A percentile compares a stretch with the other conserved stretches of the same genome.
phyloP scores from a whole-genome alignment of 2,113 vertebrate genomes.

The Lepisosteus oculatus region DNA sequence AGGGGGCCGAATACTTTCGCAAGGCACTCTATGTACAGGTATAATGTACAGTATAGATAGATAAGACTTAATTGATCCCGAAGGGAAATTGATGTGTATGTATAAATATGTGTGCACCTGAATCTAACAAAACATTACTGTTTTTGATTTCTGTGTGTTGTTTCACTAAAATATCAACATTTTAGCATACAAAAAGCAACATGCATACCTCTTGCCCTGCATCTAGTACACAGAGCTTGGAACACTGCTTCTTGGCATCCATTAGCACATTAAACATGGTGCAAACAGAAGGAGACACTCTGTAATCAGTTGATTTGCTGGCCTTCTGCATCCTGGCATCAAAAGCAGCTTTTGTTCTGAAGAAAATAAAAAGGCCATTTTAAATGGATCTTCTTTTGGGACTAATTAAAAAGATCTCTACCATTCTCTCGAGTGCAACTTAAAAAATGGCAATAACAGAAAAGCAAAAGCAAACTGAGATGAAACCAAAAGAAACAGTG shows the following conservation, averaged over 20 bases:
- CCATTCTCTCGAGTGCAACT: no score
- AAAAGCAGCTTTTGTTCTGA: slow-evolving; percentile 90
- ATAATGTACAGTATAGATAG: no score
- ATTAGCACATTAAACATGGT: slow-evolving; percentile 96
- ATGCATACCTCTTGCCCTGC: slow-evolving; percentile 82
- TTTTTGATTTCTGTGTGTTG: background rate
- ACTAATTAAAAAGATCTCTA: slow-evolving; percentile 25
- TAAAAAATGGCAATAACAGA: no score
- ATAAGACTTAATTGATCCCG: no score
- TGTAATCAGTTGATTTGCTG: slow-evolving; percentile 80
- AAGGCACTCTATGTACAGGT: no score
- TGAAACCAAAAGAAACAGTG: no score
- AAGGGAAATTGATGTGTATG: no score
- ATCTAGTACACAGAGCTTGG: slow-evolving; percentile 88
- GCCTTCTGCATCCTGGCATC: slow-evolving; percentile 87
- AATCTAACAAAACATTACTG: background rate
- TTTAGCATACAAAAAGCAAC: background rate
- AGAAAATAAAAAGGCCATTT: slow-evolving; percentile 35
- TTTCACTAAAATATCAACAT: no score
- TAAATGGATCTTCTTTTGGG: slow-evolving; percentile 20
- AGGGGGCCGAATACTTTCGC: no score
- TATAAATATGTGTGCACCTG: background rate
- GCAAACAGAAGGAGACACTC: slow-evolving; percentile 80
- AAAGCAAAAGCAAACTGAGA: background rate
- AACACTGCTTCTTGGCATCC: slow-evolving; percentile 88